Percentiles rank a stretch among this genome's conserved stretches.
These are phyloP conservation scores for Heteropelma amictum DNA, from an alignment of 2,888 invertebrate genomes.

Conservation along the genomic window DNA sequence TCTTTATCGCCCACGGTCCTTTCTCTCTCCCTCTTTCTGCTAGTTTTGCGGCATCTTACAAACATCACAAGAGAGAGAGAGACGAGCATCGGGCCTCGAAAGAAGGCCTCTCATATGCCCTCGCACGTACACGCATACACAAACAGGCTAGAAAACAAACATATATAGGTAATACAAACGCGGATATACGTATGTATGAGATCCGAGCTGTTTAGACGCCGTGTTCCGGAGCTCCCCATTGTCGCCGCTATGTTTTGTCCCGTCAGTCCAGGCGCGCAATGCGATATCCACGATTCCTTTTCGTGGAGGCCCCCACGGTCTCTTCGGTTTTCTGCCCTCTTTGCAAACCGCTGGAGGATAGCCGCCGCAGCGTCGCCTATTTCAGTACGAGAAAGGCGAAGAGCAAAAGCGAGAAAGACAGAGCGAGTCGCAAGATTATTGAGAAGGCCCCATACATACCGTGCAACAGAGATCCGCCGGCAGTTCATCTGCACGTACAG, in stretches of 20 bases:
- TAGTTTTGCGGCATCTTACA: background rate
- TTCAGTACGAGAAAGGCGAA: constrained; percentile 23
- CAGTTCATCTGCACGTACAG: background rate
- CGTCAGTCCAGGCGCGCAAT: constrained; percentile 76
- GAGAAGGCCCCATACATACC: constrained; percentile 15
- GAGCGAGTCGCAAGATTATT: constrained; percentile 44
- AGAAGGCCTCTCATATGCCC: background rate
- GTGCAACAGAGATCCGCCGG: constrained; percentile 5
- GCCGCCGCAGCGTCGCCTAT: constrained; percentile 45
- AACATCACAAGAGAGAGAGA: constrained; percentile 2
- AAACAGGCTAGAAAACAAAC: no score
- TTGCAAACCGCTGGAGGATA: constrained; percentile 52
- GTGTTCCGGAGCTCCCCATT: constrained; percentile 62
- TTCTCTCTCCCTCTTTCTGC: constrained; percentile 1
- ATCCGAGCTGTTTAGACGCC: constrained; percentile 51
- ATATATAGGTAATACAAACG: background rate
- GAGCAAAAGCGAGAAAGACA: constrained; percentile 9
- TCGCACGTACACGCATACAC: no score
- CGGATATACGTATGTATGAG: constrained; percentile 48
- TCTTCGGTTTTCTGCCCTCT: constrained; percentile 52
- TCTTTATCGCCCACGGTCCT: background rate
- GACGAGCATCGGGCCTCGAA: background rate
- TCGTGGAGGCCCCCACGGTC: constrained; percentile 52
- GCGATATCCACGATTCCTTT: constrained; percentile 77
- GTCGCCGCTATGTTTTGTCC: constrained; percentile 75